Percentiles rank a stretch among this genome's conserved stretches.
Conservation (phyloP, 2,797 vertebrate species). For the Galagoides demidoff region DNA sequence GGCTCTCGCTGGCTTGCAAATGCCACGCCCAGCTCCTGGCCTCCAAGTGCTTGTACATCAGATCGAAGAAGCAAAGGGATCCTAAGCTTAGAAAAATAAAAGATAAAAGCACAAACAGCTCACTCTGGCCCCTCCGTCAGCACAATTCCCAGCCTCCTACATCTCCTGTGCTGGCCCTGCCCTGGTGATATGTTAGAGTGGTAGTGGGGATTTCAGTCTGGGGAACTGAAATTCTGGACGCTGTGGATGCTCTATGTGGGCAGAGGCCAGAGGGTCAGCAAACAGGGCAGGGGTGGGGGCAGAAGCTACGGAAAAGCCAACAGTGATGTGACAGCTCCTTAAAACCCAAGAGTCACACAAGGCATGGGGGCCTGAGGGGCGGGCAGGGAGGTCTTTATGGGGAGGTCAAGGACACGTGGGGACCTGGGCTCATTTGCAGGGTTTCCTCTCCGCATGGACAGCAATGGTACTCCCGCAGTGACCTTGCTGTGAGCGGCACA, state of each 20-base stretch:
- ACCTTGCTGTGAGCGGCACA: neutral
- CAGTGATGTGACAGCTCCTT: too few relatives aligned
- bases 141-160: constrained; percentile 51
- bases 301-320: neutral
- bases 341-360: neutral
- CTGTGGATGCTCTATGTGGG: neutral
- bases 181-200: neutral
- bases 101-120: constrained; percentile 1
- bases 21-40: neutral
- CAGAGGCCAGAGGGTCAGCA: neutral
- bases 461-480: neutral
- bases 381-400: neutral
- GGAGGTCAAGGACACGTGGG: neutral
- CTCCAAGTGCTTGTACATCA: constrained; percentile 64
- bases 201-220: neutral
- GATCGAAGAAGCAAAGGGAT: constrained; percentile 65
- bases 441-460: too few relatives aligned
- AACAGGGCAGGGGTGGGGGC: neutral
- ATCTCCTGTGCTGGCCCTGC: neutral
- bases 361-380: too few relatives aligned
- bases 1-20: constrained; percentile 68
- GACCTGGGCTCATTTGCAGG: neutral
- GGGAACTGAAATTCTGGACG: neutral
- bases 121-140: neutral
- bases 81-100: constrained; percentile 69